Evolutionary conservation across 1,140 invertebrate species (phyloP).

Genomic region (Habropoda laboriosa): DNA sequence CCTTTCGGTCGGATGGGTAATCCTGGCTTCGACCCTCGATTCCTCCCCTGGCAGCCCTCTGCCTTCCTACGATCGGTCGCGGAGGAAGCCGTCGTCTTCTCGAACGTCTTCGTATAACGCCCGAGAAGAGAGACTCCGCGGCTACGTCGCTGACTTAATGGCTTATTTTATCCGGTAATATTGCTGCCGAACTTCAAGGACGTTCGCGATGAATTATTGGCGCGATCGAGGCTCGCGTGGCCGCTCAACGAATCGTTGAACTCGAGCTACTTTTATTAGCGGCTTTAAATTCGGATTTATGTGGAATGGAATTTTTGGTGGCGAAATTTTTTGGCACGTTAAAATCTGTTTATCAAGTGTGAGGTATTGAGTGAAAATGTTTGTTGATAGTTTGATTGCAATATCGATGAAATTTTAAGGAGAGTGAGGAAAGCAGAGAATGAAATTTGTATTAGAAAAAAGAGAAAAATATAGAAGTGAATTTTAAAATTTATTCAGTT

Average conservation of each 20-base stretch:
- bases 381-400: too few species aligned
- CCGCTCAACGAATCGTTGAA: conserved; percentile 17
- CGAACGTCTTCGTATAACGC: conserved; percentile 69
- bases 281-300: not conserved
- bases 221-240: conserved; percentile 18
- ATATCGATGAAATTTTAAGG: too few species aligned
- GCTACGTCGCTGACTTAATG: conserved; percentile 74
- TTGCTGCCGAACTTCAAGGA: conserved; percentile 61
- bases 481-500: too few species aligned
- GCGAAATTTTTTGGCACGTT: not conserved
- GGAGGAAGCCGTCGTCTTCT: conserved; percentile 53
- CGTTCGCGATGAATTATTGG: conserved; percentile 20
- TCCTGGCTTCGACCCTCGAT: conserved; percentile 69
- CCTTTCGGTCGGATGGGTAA: conserved; percentile 77
- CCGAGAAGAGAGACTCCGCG: conserved; percentile 59
- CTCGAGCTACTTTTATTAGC: not conserved
- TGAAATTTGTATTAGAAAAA: not conserved
- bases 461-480: not conserved
- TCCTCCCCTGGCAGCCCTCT: conserved; percentile 55
- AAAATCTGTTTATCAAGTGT: too few species aligned
- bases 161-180: conserved; percentile 80
- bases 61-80: conserved; percentile 51
- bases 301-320: not conserved
- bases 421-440: too few species aligned
- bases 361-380: too few species aligned